Evolutionary conservation across 2,888 invertebrate species (phyloP).

Genomic region (Merodon equestris): DNA sequence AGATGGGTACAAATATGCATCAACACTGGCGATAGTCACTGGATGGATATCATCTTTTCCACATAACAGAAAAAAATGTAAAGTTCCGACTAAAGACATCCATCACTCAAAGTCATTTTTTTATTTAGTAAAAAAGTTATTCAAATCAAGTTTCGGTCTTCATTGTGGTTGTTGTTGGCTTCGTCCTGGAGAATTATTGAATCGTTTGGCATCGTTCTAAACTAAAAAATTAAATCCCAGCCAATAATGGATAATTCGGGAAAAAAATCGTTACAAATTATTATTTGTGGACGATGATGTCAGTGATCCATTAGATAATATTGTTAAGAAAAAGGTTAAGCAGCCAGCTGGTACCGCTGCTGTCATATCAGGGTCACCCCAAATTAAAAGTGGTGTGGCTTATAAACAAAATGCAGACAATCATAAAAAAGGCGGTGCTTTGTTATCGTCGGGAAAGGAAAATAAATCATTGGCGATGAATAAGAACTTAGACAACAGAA

Average conservation of each 20-base stretch:
- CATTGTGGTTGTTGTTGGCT: conserved; percentile 45
- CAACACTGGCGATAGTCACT: too few relatives aligned
- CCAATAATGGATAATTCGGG: conserved; percentile 77
- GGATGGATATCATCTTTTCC: too few relatives aligned
- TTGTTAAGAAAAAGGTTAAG: conserved; percentile 76
- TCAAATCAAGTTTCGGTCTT: conserved; percentile 55
- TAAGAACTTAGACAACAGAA: conserved; percentile 75
- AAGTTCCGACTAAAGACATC: too few relatives aligned
- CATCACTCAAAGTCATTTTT: too few relatives aligned
- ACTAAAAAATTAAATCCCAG: conserved; percentile 28
- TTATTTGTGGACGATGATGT: conserved; percentile 79
- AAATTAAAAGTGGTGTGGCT: conserved; percentile 33
- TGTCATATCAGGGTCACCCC: conserved; percentile 57
- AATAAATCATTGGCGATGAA: conserved; percentile 78
- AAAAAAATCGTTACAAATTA: conserved; percentile 79
- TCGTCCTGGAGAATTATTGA: conserved; percentile 41
- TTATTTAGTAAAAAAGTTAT: too few relatives aligned
- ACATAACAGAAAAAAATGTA: too few relatives aligned
- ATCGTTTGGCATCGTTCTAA: conserved; percentile 61
- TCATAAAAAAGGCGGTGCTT: conserved; percentile 39
- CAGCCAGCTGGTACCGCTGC: conserved; percentile 69
- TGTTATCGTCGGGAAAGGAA: conserved; percentile 76
- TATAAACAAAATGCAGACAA: conserved; percentile 70
- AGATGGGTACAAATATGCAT: too few relatives aligned
- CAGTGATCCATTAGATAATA: conserved; percentile 79